Evolutionary conservation across 2,113 vertebrate species (phyloP).

Genomic region (Colistium nudipinnis): DNA sequence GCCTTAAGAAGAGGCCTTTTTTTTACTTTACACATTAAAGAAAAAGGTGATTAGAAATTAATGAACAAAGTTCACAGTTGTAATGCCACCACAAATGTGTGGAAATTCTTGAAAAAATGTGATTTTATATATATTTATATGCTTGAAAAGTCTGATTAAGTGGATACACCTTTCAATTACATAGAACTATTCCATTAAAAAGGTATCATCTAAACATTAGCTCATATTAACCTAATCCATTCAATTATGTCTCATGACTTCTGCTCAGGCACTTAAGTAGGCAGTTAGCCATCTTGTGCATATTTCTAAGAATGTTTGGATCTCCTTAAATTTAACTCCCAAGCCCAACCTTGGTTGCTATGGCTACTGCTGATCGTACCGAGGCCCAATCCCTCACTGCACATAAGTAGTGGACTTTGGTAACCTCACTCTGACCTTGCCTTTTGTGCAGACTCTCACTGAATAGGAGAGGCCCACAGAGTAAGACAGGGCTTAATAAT

Average conservation of each 20-base stretch:
- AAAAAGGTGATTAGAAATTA: background rate
- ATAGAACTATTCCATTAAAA: background rate
- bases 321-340: background rate
- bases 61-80: background rate
- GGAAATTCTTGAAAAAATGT: background rate
- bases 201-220: background rate
- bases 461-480: background rate
- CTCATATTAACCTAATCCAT: background rate
- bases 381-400: background rate
- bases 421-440: background rate
- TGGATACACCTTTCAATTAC: background rate
- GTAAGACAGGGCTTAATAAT: background rate
- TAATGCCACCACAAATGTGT: background rate
- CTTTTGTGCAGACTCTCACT: background rate
- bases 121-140: background rate
- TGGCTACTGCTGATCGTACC: background rate
- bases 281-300: background rate
- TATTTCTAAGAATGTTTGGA: background rate
- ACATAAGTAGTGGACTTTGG: background rate
- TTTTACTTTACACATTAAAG: background rate
- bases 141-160: background rate
- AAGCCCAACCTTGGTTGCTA: background rate
- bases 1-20: background rate
- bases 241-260: background rate
- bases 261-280: background rate